Base-by-base conservation (phyloP, 2,888 invertebrate species). In the Celastrina argiolus region DNA sequence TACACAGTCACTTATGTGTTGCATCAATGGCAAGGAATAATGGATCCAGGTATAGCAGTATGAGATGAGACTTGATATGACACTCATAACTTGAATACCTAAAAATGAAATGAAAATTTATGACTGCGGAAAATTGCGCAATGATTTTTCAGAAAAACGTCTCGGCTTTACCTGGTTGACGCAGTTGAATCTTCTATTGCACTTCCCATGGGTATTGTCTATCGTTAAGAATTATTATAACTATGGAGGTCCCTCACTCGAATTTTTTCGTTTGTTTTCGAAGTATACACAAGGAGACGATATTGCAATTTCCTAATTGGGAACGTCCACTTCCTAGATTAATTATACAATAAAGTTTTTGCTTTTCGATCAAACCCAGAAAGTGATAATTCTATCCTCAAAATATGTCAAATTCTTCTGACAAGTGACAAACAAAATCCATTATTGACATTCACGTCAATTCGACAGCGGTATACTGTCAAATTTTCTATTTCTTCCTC, bases 201-300 rank as follows among this genome's bases (percentile, higher is more conserved):
- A 83, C 83, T 88, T 82, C 81, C 89, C 90, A 90, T 90, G 51
- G 51, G 51, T 51, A 51, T 22, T 51, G 51, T n/a, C n/a, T n/a
- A n/a, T n/a, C n/a, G n/a, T n/a, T n/a, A n/a, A n/a, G n/a, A n/a
- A n/a, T n/a, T n/a, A n/a, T n/a, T n/a, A 51, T 26, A 6, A 51
- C 12, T 22, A 26, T 22, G 5, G 10, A 22, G 22, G 22, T 14
- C 22, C 5, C 22, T 14, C 51, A 51, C 22, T 26, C 51, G 10
- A 51, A 22, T 22, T 5, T 12, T 51, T 51, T 51, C 1, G 22
- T 51, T 26, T 22, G 12, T 1, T 22, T 26, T 22, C 14, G 3
- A 12, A 51, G 22, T 51, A 22, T 1, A 18, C 18, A 45, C 45
- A 12, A 16, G 45, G 2, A 16, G 45, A 45, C 26, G 51, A 51